Conservation (phyloP, 2,888 invertebrate species). For the Bellardia pandia region DNA sequence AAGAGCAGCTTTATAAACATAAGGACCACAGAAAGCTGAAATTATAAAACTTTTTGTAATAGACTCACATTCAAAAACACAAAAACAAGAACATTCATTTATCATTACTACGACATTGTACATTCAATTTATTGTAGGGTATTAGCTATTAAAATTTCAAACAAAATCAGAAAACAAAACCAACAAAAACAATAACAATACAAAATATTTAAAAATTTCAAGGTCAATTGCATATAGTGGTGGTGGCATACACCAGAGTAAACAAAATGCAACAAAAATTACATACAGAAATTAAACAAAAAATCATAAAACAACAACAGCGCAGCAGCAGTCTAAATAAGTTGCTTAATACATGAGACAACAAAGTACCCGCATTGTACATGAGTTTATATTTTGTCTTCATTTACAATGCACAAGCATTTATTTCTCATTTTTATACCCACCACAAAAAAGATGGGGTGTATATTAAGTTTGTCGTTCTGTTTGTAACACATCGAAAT, state of each 20-base stretch:
- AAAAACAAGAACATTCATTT: not conserved
- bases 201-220: conserved; percentile 66
- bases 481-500: too few species aligned
- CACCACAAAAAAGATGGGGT: too few species aligned
- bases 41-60: not conserved
- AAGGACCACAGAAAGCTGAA: not conserved
- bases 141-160: conserved; percentile 35
- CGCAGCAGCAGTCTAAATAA: conserved; percentile 40
- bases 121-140: conserved; percentile 23
- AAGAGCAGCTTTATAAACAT: not conserved
- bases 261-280: conserved; percentile 36
- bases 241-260: conserved; percentile 53
- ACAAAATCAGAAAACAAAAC: conserved; percentile 31
- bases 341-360: conserved; percentile 43
- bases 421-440: conserved; percentile 24
- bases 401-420: conserved; percentile 52
- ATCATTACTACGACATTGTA: not conserved
- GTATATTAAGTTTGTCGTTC: too few species aligned
- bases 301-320: conserved; percentile 27
- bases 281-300: conserved; percentile 12
- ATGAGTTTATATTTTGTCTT: conserved; percentile 37
- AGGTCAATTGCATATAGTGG: conserved; percentile 68
- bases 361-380: conserved; percentile 40
- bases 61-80: not conserved
- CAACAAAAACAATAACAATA: conserved; percentile 50